These are phyloP conservation scores for Drosophila ficusphila DNA, from an alignment of 1,140 invertebrate species.

Conservation along the genomic window DNA sequence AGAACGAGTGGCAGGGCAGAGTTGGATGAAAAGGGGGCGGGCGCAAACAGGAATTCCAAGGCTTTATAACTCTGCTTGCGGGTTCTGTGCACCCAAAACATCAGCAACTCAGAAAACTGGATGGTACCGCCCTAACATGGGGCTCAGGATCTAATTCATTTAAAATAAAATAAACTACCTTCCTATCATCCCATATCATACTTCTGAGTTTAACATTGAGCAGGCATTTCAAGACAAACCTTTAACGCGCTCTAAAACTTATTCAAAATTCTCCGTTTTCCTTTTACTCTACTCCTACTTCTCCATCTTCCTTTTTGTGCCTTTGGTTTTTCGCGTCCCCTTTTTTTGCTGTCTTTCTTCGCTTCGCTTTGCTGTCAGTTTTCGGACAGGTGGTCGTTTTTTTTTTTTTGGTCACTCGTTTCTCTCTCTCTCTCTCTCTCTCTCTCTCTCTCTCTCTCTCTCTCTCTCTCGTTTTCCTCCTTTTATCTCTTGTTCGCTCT, in stretches of 20 bases:
- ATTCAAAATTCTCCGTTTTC: too few species aligned
- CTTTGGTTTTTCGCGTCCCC: constrained; percentile 21
- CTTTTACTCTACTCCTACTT: constrained; percentile 6
- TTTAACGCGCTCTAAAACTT: too few species aligned
- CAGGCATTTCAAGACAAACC: too few species aligned
- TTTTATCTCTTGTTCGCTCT: neutral
- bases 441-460: neutral
- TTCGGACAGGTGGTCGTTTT: constrained; percentile 70
- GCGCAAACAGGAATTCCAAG: constrained; percentile 5
- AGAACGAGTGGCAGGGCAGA: neutral
- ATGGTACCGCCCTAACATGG: too few species aligned
- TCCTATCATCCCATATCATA: too few species aligned
- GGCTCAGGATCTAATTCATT: too few species aligned
- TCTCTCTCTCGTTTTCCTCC: neutral
- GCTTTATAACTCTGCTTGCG: neutral
- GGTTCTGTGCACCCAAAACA: neutral
- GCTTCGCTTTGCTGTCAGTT: constrained; percentile 37
- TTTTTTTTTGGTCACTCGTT: neutral
- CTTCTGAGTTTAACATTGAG: too few species aligned
- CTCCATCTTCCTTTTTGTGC: constrained; percentile 17
- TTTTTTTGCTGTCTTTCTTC: constrained; percentile 39
- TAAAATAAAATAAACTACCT: too few species aligned
- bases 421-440: constrained; percentile 2
- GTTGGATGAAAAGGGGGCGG: constrained; percentile 1
- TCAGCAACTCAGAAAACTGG: too few species aligned